A percentile compares a stretch with the other conserved stretches of the same genome.
Conservation (phyloP, 2,888 invertebrate genomes). For the Conus canariensis region DNA sequence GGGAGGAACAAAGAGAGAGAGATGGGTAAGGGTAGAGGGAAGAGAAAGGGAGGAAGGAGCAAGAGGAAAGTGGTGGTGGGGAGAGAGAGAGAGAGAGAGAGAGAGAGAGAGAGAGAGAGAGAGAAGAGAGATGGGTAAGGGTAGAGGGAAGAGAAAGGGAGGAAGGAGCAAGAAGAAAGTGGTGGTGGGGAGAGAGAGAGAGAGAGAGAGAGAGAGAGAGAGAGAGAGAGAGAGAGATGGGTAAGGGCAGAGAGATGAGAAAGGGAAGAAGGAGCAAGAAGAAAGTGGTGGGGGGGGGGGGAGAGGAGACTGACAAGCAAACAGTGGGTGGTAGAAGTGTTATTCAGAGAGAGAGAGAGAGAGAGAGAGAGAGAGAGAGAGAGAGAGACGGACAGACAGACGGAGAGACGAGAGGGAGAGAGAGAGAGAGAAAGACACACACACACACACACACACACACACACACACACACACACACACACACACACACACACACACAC, state of each 20-base stretch:
- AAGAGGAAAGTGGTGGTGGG: background rate
- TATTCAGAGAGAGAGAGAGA: too few species aligned
- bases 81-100: slow-evolving; percentile 4
- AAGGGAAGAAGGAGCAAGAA: background rate
- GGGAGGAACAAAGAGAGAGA: background rate
- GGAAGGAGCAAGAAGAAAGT: background rate
- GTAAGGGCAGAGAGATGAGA: background rate
- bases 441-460: too few species aligned
- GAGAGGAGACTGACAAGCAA: too few species aligned
- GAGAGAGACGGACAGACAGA: background rate
- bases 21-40: background rate
- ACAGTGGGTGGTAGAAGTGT: too few species aligned
- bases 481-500: too few species aligned
- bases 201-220: too few species aligned
- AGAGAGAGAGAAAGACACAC: too few species aligned
- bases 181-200: background rate
- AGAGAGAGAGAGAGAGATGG: background rate
- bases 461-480: too few species aligned
- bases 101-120: background rate
- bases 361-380: background rate
- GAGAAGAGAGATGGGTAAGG: background rate
- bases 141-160: background rate
- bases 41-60: background rate
- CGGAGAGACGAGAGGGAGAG: background rate
- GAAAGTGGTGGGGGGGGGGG: too few species aligned